These are phyloP conservation scores for Aproaerema taeniolella DNA, from an alignment of 2,888 invertebrate genomes.

Conservation along the genomic window DNA sequence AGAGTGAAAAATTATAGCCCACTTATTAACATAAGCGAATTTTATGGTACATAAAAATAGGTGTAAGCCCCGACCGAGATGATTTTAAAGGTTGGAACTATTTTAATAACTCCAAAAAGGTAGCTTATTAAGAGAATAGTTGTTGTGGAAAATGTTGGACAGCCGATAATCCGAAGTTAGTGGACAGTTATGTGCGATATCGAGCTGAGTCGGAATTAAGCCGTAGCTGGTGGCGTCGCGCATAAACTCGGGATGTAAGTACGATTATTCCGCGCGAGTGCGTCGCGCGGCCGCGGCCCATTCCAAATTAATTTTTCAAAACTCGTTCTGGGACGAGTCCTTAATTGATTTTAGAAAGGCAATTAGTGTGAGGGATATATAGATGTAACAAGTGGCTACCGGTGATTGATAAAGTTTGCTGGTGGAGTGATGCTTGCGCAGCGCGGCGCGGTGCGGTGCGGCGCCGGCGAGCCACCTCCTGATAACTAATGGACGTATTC, in stretches of 20 bases:
- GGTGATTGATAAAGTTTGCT: constrained; percentile 24
- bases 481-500: constrained; percentile 16
- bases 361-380: constrained; percentile 25
- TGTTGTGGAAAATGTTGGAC: constrained; percentile 31
- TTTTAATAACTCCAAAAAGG: constrained; percentile 19
- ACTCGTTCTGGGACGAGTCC: constrained; percentile 32
- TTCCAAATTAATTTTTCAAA: constrained; percentile 34
- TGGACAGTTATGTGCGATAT: constrained; percentile 40
- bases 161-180: constrained; percentile 44
- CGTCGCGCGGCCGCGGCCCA: constrained; percentile 26
- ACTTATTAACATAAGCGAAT: constrained; percentile 16
- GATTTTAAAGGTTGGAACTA: no score
- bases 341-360: constrained; percentile 43
- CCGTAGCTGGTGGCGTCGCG: constrained; percentile 29
- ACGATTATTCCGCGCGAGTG: constrained; percentile 34
- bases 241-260: constrained; percentile 42
- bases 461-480: background rate
- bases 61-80: background rate
- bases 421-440: constrained; percentile 1
- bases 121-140: constrained; percentile 29
- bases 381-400: constrained; percentile 19
- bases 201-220: constrained; percentile 41
- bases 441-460: background rate
- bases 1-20: constrained; percentile 16
- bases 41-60: constrained; percentile 18